Conservation (phyloP, 1,140 invertebrate genomes). For the Procambarus clarkii region DNA sequence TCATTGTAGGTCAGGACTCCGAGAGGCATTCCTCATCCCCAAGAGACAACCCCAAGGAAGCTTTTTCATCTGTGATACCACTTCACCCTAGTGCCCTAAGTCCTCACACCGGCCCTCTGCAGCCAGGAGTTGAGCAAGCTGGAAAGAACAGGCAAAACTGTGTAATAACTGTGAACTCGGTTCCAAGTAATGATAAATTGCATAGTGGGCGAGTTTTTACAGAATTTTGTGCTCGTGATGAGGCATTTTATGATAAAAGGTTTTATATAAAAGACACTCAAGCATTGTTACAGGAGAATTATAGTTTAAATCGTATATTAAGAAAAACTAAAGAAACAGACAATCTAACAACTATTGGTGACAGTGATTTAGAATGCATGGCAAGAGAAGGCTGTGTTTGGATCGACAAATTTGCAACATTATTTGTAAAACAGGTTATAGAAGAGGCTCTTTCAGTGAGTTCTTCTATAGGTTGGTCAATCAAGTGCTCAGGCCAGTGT, state of each 20-base stretch:
- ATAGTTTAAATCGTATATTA: constrained; percentile 45
- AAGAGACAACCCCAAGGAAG: constrained; percentile 68
- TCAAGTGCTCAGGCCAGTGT: constrained; percentile 66
- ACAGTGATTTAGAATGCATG: constrained; percentile 53
- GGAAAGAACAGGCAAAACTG: constrained; percentile 52
- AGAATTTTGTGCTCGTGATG: constrained; percentile 35
- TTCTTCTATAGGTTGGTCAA: constrained; percentile 58
- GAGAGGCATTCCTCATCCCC: constrained; percentile 57
- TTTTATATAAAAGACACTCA: constrained; percentile 40
- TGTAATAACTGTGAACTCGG: constrained; percentile 53
- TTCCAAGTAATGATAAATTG: constrained; percentile 26
- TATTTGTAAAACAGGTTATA: constrained; percentile 64
- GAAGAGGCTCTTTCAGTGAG: constrained; percentile 61
- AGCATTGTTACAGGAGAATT: constrained; percentile 49
- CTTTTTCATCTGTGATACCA: constrained; percentile 70
- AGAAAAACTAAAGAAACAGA: constrained; percentile 43
- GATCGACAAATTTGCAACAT: constrained; percentile 64
- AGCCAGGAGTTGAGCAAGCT: constrained; percentile 41
- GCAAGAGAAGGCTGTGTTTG: constrained; percentile 59
- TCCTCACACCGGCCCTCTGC: constrained; percentile 55
- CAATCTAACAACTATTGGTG: constrained; percentile 12
- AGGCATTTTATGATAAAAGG: constrained; percentile 53
- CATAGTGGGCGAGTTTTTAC: constrained; percentile 33
- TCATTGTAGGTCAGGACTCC: constrained; percentile 32
- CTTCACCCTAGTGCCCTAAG: constrained; percentile 69